Base-by-base conservation (phyloP, 1,140 invertebrate genomes). In the Cherax destructor region DNA sequence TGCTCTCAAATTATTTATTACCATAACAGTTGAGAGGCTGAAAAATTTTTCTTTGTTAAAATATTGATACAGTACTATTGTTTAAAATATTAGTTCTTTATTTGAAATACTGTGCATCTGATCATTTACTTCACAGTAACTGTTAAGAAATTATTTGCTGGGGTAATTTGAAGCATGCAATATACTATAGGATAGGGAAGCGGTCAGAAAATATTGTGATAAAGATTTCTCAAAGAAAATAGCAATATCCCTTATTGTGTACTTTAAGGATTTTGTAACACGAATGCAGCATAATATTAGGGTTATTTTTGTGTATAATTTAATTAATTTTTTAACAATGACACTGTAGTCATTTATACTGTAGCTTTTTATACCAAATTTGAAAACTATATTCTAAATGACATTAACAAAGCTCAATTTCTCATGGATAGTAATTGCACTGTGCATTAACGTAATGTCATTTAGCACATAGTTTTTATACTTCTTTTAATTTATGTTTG, bases 401-500 rank as follows among this genome's bases (percentile, higher is more conserved):
- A 74, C 69, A 74, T 74, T 30, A 30, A 5, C 16, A 30, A 24
- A 30, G 69, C 69, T 74, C 24, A 30, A 74, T 7, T 30, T 2
- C 21, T 74, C 0, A 30, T 74, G 69, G n/a, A 74, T 74, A 24
- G 30, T 21, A 30, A 74, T 11, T 24, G 69, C 69, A 30, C 30
- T n/a, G 5, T 74, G 69, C 69, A 30, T 30, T 16, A 56, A 21
- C 16, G 41, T 24, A 74, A 24, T 74, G 69, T 74, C 69, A 74
- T 74, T 74, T 74, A 74, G 69, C n/a, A 74, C 9, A 74, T 24
- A 74, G 69, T 74, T 74, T 74, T 74, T 74, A 30, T 30, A 74
- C 69, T 9, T 69, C 65, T 56, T 78, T 84, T 84, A 91, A 78
- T 18, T 85, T 91, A 91, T 77, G 50, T 30, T 30, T 84, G 56